Percentiles rank a stretch among this genome's conserved stretches.
These are phyloP conservation scores for Odontophorus gujanensis DNA, from an alignment of 2,113 vertebrate genomes.

Conservation along the genomic window DNA sequence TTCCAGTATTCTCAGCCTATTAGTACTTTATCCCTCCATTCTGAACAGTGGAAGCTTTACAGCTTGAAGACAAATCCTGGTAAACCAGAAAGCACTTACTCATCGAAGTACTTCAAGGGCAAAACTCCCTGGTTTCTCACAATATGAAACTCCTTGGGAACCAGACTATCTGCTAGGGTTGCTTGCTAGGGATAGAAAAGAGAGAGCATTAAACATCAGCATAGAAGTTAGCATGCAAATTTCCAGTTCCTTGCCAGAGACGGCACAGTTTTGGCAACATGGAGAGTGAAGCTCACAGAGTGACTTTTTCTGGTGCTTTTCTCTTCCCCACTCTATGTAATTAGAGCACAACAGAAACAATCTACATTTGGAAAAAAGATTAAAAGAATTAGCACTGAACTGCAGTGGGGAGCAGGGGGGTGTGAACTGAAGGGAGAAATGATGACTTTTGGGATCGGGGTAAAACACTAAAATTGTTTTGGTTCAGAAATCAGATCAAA, in stretches of 20 bases:
- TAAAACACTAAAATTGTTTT: background rate
- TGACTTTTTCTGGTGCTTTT: background rate
- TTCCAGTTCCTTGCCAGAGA: background rate
- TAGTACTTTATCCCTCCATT: background rate
- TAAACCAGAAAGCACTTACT: constrained; percentile 77
- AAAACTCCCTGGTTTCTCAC: constrained; percentile 85
- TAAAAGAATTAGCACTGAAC: background rate
- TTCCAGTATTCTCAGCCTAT: background rate
- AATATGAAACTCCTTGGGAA: constrained; percentile 89
- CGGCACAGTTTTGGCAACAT: background rate
- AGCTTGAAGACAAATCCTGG: background rate
- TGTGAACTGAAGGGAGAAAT: fast-evolving
- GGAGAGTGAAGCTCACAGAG: background rate
- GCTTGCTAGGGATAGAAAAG: constrained; percentile 55
- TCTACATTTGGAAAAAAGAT: background rate
- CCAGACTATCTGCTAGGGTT: constrained; percentile 75
- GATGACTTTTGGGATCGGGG: background rate
- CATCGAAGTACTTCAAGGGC: constrained; percentile 84
- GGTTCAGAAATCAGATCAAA: background rate
- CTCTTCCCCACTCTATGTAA: background rate
- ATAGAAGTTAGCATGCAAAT: background rate
- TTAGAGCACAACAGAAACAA: background rate
- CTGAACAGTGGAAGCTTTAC: background rate
- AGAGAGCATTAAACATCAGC: background rate
- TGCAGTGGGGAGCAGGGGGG: fast-evolving